Evolutionary conservation across 2,797 vertebrate species (phyloP).

Genomic region (Thaleichthys pacificus): DNA sequence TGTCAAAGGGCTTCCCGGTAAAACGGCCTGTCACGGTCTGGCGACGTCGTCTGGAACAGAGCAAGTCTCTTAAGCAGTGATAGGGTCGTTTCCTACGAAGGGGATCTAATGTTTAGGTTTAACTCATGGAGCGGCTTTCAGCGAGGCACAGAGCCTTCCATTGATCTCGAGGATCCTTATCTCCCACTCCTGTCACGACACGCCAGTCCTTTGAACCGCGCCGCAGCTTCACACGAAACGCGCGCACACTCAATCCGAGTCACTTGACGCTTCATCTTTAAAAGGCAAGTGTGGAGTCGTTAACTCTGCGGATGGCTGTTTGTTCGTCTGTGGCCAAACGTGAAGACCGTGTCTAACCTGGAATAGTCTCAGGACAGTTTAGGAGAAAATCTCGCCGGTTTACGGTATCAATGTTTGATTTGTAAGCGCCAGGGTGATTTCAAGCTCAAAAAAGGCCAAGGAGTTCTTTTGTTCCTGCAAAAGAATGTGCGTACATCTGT

Average conservation of each 20-base stretch:
- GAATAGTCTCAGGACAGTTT: neutral
- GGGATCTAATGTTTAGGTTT: neutral
- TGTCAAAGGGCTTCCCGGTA: neutral
- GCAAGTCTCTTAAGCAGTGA: neutral
- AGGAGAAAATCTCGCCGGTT: neutral
- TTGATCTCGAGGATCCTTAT: neutral
- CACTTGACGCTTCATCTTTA: neutral
- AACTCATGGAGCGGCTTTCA: conserved; percentile 1
- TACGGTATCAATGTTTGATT: neutral
- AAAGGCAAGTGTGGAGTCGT: neutral
- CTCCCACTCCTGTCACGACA: conserved; percentile 8
- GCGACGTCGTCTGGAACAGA: neutral
- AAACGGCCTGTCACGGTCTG: neutral
- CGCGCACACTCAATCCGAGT: neutral
- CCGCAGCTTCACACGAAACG: neutral
- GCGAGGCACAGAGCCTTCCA: conserved; percentile 1
- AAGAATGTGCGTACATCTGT: conserved; percentile 12
- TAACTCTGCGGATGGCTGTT: neutral
- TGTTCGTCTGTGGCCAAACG: neutral
- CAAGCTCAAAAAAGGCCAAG: conserved; percentile 10
- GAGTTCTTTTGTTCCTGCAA: conserved; percentile 15
- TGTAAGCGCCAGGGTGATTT: neutral
- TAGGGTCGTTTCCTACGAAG: neutral
- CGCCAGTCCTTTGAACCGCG: neutral
- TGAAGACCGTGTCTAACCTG: neutral